These are phyloP conservation scores for Tricholaema leucomelas DNA, from an alignment of 2,113 vertebrate genomes.

Conservation along the genomic window DNA sequence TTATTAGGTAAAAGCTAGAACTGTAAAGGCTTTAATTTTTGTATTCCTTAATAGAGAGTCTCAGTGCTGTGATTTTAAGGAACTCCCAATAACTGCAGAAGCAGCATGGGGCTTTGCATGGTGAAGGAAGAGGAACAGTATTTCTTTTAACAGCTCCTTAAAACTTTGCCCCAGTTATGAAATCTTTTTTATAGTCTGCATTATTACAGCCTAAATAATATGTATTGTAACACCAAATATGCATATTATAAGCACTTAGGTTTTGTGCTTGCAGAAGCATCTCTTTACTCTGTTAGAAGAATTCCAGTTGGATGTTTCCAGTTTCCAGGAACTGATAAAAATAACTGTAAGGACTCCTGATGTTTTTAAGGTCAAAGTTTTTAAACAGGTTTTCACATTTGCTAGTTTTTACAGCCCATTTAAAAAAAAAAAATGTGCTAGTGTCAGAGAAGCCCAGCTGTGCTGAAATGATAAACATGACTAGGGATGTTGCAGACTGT, in stretches of 20 bases:
- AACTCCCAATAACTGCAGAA: neutral
- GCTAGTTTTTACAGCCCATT: neutral
- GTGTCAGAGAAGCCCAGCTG: neutral
- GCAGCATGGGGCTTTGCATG: neutral
- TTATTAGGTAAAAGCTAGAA: conserved; percentile 10
- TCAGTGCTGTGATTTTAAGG: neutral
- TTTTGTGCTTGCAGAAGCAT: neutral
- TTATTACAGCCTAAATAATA: neutral
- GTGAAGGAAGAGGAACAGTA: neutral
- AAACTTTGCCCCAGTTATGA: neutral
- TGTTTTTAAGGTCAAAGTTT: neutral
- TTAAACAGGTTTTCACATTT: neutral
- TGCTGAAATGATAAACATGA: neutral
- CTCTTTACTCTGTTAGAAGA: neutral
- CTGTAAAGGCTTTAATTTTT: conserved; percentile 8
- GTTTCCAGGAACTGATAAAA: neutral
- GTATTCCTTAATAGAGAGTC: neutral
- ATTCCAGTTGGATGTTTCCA: neutral
- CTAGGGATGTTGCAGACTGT: neutral
- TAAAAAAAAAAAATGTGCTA: neutral
- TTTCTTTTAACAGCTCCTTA: conserved; percentile 21
- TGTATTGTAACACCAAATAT: neutral
- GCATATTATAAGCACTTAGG: neutral
- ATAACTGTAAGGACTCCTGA: neutral
- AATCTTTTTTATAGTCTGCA: neutral